Percentiles rank a stretch among this genome's conserved stretches.
Conservation (phyloP, 1,140 invertebrate genomes). For the Atopsyche davidsoni region DNA sequence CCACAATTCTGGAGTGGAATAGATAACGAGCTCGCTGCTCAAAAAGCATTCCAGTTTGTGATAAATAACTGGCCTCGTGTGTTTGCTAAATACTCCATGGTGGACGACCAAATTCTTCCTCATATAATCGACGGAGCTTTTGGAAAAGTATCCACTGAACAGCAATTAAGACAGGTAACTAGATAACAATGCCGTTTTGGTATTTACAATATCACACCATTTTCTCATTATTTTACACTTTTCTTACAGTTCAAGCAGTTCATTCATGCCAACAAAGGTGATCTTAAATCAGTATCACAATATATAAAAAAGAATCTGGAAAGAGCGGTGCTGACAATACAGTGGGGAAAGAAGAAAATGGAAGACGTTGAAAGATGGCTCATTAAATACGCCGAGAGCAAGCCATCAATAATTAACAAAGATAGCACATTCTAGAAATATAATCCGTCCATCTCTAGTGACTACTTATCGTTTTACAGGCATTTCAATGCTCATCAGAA, state of each 20-base stretch:
- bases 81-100: conserved; percentile 29
- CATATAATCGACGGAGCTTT: conserved; percentile 34
- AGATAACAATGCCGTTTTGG: not conserved
- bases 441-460: no score
- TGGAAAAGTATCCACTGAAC: conserved; percentile 33
- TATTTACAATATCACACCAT: not conserved
- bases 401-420: conserved; percentile 16
- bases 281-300: conserved; percentile 36
- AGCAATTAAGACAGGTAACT: conserved; percentile 36
- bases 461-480: no score
- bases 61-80: conserved; percentile 17
- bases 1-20: conserved; percentile 21
- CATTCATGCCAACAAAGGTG: conserved; percentile 35
- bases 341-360: conserved; percentile 33
- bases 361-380: conserved; percentile 28
- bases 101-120: conserved; percentile 32
- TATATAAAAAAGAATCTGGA: conserved; percentile 36
- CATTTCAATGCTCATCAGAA: no score
- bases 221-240: conserved; percentile 5
- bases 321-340: conserved; percentile 34
- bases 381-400: conserved; percentile 19
- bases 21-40: conserved; percentile 12
- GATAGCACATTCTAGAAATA: conserved; percentile 25
- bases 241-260: conserved; percentile 37
- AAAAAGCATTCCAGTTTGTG: conserved; percentile 25